Conservation (phyloP, 2,888 invertebrate genomes). For the Timema podura region DNA sequence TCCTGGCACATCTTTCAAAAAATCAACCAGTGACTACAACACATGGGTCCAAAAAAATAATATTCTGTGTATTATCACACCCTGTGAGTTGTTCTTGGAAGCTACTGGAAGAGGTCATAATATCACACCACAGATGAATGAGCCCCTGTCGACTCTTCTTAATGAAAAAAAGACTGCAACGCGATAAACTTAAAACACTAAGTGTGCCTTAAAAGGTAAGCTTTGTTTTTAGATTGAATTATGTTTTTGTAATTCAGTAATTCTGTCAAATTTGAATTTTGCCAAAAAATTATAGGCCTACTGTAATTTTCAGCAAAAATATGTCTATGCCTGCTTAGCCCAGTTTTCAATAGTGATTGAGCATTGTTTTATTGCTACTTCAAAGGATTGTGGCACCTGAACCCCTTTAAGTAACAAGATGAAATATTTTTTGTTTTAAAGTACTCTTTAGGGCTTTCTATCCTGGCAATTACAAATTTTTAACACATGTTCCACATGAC, state of each 20-base stretch:
- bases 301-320: too few relatives aligned
- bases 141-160: not conserved
- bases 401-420: not conserved
- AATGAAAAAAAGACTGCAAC: not conserved
- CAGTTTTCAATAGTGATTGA: not conserved
- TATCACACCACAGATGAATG: not conserved
- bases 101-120: too few relatives aligned
- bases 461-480: not conserved
- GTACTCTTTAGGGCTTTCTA: constrained; percentile 5
- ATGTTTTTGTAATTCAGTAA: too few relatives aligned
- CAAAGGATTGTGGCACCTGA: not conserved
- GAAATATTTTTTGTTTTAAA: not conserved
- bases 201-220: too few relatives aligned
- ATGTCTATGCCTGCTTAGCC: too few relatives aligned
- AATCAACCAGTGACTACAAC: too few relatives aligned
- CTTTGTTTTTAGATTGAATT: too few relatives aligned
- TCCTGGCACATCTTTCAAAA: too few relatives aligned
- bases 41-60: too few relatives aligned
- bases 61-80: not conserved
- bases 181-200: too few relatives aligned
- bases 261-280: too few relatives aligned
- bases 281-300: too few relatives aligned
- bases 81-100: constrained; percentile 1
- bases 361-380: not conserved
- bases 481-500: not conserved